phyloP scores from a whole-genome alignment of 2,797 vertebrate genomes.

The Austrolebias charrua region DNA sequence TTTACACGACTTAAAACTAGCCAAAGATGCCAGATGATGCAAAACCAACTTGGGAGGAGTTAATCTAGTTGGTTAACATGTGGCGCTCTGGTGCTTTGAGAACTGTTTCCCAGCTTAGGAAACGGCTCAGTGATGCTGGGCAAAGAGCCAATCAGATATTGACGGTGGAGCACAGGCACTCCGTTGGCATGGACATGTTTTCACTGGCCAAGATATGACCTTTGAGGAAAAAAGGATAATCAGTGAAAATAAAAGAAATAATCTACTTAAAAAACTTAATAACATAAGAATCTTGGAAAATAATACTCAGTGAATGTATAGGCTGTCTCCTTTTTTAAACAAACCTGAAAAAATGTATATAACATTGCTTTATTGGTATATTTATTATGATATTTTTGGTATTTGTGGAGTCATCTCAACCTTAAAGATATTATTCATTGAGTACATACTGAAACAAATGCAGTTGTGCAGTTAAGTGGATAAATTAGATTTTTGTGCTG shows the following conservation, averaged over 20 bases:
- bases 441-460: too few relatives aligned
- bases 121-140: conserved; percentile 37
- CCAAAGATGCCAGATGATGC: conserved; percentile 28
- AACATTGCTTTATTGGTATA: too few relatives aligned
- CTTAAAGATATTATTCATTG: too few relatives aligned
- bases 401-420: too few relatives aligned
- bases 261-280: neutral
- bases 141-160: conserved; percentile 39
- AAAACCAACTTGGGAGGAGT: conserved; percentile 20
- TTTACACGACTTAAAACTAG: conserved; percentile 9
- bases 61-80: conserved; percentile 40
- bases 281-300: too few relatives aligned
- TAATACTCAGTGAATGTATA: too few relatives aligned
- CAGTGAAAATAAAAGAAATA: conserved; percentile 6
- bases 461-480: too few relatives aligned
- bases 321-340: too few relatives aligned
- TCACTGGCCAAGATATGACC: conserved; percentile 9
- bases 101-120: conserved; percentile 24
- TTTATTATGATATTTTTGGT: too few relatives aligned
- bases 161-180: conserved; percentile 23
- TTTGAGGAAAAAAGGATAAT: conserved; percentile 1
- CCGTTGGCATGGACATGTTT: conserved; percentile 12
- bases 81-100: conserved; percentile 45
- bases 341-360: too few relatives aligned
- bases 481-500: too few relatives aligned